Evolutionary conservation across 2,797 vertebrate genomes (phyloP).

Genomic region (Chelon labrosus): DNA sequence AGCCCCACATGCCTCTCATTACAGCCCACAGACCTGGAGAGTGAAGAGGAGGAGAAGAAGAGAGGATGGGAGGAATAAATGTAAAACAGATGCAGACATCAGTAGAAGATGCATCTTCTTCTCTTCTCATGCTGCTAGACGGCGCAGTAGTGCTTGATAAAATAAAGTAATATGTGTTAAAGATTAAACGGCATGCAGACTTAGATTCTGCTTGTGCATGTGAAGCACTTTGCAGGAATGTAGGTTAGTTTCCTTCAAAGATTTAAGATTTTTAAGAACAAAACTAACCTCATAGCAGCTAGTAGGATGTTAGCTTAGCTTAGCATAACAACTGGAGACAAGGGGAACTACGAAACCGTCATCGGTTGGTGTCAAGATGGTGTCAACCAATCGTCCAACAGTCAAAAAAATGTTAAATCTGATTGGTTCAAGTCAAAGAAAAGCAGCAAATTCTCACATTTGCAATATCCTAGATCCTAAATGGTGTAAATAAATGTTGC

Average conservation of each 20-base stretch:
- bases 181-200: too few species aligned
- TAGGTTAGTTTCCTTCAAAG: too few species aligned
- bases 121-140: constrained; percentile 15
- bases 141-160: neutral
- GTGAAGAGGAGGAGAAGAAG: constrained; percentile 7
- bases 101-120: constrained; percentile 12
- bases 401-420: neutral
- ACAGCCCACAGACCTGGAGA: constrained; percentile 48
- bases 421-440: neutral
- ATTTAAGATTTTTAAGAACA: too few species aligned
- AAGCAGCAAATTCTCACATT: neutral
- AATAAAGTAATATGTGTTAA: too few species aligned
- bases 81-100: constrained; percentile 36
- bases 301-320: neutral
- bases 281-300: too few species aligned
- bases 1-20: constrained; percentile 68
- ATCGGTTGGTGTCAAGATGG: neutral
- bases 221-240: too few species aligned
- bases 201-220: too few species aligned
- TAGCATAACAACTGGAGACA: neutral
- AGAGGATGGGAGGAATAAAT: constrained; percentile 27
- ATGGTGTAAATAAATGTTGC: too few species aligned
- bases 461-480: too few species aligned
- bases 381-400: neutral
- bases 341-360: neutral